phyloP scores from a whole-genome alignment of 2,113 vertebrate species.

The Ramphastos sulfuratus region DNA sequence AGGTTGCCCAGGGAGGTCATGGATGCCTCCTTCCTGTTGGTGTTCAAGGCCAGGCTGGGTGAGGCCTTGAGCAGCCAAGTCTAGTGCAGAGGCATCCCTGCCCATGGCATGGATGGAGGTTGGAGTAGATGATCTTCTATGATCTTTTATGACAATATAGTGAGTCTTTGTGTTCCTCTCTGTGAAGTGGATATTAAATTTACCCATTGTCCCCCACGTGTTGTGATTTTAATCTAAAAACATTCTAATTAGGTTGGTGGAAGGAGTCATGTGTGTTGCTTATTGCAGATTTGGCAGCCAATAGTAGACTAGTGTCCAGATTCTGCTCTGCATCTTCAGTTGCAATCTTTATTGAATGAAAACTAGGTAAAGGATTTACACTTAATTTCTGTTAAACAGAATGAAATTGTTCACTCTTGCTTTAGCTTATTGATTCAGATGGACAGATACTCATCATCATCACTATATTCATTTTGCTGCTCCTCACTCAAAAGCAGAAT shows the following conservation, averaged over 20 bases:
- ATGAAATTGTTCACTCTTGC: neutral
- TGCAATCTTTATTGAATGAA: neutral
- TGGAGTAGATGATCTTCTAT: no score
- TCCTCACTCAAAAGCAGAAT: neutral
- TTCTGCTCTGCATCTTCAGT: neutral
- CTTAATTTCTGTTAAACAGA: neutral
- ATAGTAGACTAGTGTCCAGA: neutral
- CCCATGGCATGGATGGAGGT: no score
- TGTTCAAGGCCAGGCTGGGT: no score
- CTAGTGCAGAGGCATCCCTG: no score
- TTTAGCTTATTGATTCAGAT: neutral
- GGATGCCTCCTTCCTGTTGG: no score
- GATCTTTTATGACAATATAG: neutral
- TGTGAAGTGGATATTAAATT: neutral
- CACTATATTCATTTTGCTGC: neutral
- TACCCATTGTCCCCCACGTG: neutral
- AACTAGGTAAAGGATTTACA: neutral
- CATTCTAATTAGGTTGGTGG: neutral
- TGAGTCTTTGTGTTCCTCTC: neutral
- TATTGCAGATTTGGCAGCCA: neutral
- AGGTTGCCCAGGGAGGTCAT: no score
- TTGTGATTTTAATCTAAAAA: neutral
- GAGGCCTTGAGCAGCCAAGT: no score
- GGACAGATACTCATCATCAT: neutral
- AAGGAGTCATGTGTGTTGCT: neutral